Evolutionary conservation across 2,797 vertebrate genomes (phyloP).

Genomic region (Hippoglossus hippoglossus): DNA sequence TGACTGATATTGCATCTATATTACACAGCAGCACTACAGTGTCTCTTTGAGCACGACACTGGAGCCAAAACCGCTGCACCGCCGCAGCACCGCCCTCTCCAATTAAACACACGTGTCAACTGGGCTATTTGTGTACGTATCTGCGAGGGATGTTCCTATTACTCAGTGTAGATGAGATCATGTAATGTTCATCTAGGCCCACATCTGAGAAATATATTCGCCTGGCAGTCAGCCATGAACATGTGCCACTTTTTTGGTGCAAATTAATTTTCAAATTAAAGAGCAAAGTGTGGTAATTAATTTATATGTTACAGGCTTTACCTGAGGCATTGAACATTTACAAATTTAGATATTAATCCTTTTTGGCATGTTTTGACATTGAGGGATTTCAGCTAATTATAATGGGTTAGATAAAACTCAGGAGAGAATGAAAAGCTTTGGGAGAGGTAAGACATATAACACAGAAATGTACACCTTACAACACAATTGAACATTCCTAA

Average conservation of each 20-base stretch:
- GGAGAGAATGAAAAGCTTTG: constrained; percentile 24
- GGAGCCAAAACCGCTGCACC: constrained; percentile 14
- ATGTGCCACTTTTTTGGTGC: constrained; percentile 40
- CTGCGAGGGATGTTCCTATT: constrained; percentile 39
- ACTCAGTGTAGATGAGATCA: constrained; percentile 37
- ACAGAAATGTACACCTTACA: constrained; percentile 17
- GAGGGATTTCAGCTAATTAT: constrained; percentile 68
- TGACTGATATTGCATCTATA: constrained; percentile 44
- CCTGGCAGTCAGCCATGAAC: constrained; percentile 47
- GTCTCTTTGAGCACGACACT: constrained; percentile 25
- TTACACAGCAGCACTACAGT: constrained; percentile 16
- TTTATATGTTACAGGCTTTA: constrained; percentile 65
- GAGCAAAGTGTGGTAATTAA: constrained; percentile 63
- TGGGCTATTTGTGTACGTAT: constrained; percentile 31
- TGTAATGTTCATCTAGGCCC: constrained; percentile 27
- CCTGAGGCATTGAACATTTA: constrained; percentile 63
- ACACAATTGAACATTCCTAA: constrained; percentile 15
- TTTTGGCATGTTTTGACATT: constrained; percentile 73
- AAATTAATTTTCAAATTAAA: constrained; percentile 63
- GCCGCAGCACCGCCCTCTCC: constrained; percentile 28
- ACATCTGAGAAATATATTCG: constrained; percentile 24
- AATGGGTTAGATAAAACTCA: constrained; percentile 52
- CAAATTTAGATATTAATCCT: constrained; percentile 71
- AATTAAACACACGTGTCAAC: constrained; percentile 40
- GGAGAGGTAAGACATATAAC: constrained; percentile 6